Conservation (phyloP, 2,113 vertebrate species). For the Macquaria ambigua region DNA sequence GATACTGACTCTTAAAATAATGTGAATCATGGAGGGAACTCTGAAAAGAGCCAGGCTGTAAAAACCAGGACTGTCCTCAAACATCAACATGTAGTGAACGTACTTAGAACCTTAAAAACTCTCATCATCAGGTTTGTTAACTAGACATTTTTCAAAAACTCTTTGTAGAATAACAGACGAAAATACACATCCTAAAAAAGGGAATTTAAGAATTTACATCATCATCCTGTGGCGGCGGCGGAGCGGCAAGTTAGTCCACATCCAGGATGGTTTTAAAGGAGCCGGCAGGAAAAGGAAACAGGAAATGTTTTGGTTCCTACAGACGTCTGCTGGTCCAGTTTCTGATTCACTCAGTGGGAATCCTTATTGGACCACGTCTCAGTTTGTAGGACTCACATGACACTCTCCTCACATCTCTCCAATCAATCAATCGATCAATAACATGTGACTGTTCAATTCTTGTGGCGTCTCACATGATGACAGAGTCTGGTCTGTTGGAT, state of each 20-base stretch:
- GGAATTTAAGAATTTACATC: constrained; percentile 29
- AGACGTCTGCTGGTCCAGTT: not conserved
- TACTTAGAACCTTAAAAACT: constrained; percentile 17
- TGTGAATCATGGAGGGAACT: not conserved
- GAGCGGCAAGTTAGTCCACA: not conserved
- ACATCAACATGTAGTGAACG: constrained; percentile 47
- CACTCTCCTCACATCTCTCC: not conserved
- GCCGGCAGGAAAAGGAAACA: not conserved
- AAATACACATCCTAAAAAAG: constrained; percentile 58
- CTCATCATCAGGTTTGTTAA: not conserved
- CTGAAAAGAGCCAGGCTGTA: not conserved
- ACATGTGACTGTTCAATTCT: no score
- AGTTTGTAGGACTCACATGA: constrained; percentile 9
- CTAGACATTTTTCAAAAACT: constrained; percentile 2
- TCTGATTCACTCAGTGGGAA: not conserved
- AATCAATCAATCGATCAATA: not conserved
- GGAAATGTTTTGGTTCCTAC: not conserved
- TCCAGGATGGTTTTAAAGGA: not conserved
- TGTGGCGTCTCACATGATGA: no score
- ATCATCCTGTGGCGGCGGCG: not conserved
- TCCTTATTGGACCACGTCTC: constrained; percentile 5
- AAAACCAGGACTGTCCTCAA: not conserved
- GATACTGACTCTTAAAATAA: not conserved
- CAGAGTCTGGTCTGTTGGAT: no score
- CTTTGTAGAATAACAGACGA: constrained; percentile 11